Conservation (phyloP, 2,888 invertebrate species). For the Caradrina kadenii region DNA sequence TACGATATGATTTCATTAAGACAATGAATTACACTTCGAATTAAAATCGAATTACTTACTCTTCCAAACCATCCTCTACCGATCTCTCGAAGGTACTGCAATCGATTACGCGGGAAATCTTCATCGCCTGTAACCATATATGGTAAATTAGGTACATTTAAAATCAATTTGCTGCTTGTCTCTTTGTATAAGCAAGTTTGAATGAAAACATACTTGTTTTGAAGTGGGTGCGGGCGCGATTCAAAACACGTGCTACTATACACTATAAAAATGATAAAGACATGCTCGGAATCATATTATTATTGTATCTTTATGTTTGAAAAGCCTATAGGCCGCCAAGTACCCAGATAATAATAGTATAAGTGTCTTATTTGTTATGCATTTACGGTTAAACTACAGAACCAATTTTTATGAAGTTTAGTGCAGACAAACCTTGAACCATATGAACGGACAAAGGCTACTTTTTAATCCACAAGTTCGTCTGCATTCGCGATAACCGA, state of each 20-base stretch:
- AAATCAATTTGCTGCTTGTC: constrained; percentile 38
- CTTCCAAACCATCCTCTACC: constrained; percentile 97
- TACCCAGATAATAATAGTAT: too few relatives aligned
- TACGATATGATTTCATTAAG: too few relatives aligned
- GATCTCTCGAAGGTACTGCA: constrained; percentile 95
- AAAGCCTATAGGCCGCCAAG: too few relatives aligned
- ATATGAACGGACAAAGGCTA: too few relatives aligned
- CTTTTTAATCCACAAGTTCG: too few relatives aligned
- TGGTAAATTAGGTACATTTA: constrained; percentile 43
- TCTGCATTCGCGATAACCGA: too few relatives aligned
- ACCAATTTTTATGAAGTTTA: too few relatives aligned
- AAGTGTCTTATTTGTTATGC: too few relatives aligned
- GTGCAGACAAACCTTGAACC: too few relatives aligned
- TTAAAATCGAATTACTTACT: constrained; percentile 75
- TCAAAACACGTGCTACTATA: background rate
- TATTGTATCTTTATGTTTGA: too few relatives aligned
- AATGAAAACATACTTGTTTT: constrained; percentile 29
- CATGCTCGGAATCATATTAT: background rate
- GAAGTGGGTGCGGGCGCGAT: constrained; percentile 7
- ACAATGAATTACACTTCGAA: too few relatives aligned
- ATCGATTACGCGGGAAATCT: constrained; percentile 93
- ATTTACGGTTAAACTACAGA: too few relatives aligned
- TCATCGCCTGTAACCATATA: constrained; percentile 80
- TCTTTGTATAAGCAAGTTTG: constrained; percentile 11
- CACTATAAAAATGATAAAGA: background rate